Evolutionary conservation across 2,888 invertebrate species (phyloP), one percentile per base, ranked within the genome.

Genomic region (Apodemia duryi): DNA sequence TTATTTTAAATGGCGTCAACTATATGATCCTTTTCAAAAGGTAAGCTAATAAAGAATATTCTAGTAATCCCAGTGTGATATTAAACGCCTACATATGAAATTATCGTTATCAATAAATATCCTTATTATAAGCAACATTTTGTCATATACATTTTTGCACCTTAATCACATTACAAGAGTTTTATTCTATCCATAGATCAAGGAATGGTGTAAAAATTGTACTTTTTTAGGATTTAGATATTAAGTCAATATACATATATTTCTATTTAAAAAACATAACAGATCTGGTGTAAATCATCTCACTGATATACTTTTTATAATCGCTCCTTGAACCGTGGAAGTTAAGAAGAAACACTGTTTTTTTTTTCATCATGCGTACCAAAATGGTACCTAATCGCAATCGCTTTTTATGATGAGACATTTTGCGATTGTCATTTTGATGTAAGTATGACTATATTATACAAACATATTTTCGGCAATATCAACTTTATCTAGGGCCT

Each of bases 171-270:
- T 32, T 60, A 60, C 35, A 60, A 60, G 35, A 60, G 54, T 60
- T 60, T 51, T 60, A 60, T 11, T 13, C 57, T 60, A 60, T 35
- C 32, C 35, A 32, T 60, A 35, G 13, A n/a, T 60, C 35, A 6
- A 60, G 60, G 60, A 60, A 60, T 60, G 60, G n/a, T 60, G 32
- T 35, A 35, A 60, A 60, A 60, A 57, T 57, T 57, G 57, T 57
- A 57, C 57, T 57, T 57, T 57, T 29, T 57, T 57, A 13, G 57
- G 57, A 57, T 57, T 57, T 57, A 32, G 32, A 29, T 60, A 35
- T 51, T 51, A 7, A 21, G 51, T 51, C 7, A 51, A 51, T 51
- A 51, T 51, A 51, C 51, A 51, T 51, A 51, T 51, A n/a, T 51
- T n/a, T 46, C 5, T 13, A 46, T 46, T 46, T 46, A 13, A 46